Evolutionary conservation across 2,888 invertebrate species (phyloP).

Genomic region (Periphyllus acericola): DNA sequence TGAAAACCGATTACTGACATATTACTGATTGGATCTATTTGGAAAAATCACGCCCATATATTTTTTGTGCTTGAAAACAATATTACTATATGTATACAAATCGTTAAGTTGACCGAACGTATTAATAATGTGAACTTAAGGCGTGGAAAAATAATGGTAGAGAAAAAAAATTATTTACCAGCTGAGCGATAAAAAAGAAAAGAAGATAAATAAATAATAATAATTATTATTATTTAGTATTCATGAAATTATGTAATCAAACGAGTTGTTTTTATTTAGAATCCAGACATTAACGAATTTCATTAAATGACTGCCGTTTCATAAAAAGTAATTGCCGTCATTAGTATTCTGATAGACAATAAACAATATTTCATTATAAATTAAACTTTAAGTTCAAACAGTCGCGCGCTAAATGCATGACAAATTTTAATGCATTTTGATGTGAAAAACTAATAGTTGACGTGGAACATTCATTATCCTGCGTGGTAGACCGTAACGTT

Average conservation of each 20-base stretch:
- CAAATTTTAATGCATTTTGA: background rate
- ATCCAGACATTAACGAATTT: background rate
- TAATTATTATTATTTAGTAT: background rate
- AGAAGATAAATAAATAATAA: background rate
- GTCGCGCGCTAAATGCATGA: background rate
- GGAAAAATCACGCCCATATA: too few relatives aligned
- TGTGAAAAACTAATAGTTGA: background rate
- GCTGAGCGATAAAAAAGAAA: background rate
- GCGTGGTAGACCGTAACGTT: too few relatives aligned
- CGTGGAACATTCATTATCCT: too few relatives aligned
- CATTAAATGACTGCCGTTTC: slow-evolving; percentile 11
- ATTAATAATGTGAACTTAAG: background rate
- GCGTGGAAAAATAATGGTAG: background rate
- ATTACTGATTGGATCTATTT: too few relatives aligned
- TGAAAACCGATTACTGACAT: too few relatives aligned
- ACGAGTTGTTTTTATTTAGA: background rate
- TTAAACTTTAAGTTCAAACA: background rate
- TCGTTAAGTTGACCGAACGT: background rate
- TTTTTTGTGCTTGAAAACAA: background rate
- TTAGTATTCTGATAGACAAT: slow-evolving; percentile 4
- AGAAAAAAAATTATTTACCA: background rate
- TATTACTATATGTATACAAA: background rate
- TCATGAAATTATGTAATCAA: background rate
- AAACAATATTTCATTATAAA: background rate
- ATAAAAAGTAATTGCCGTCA: slow-evolving; percentile 4